A percentile compares a stretch with the other conserved stretches of the same genome.
Evolutionary conservation across 2,797 vertebrate species (phyloP).

Genomic region (Cryptoblepharus egeriae): DNA sequence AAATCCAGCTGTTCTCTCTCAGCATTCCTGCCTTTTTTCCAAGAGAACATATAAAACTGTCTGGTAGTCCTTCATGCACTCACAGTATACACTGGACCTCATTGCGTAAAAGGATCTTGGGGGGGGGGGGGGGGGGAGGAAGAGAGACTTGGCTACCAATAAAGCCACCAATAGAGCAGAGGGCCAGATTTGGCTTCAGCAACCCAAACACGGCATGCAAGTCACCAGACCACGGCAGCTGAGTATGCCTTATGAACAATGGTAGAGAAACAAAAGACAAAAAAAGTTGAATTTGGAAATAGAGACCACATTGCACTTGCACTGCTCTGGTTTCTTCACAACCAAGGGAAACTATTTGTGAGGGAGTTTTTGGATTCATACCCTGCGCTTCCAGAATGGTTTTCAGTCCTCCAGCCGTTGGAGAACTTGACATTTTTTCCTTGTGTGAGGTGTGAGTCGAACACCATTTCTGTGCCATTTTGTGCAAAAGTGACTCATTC

Average conservation of each 20-base stretch:
- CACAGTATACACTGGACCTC: neutral
- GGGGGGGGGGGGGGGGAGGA: neutral
- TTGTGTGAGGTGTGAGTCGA: neutral
- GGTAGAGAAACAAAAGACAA: too few species aligned
- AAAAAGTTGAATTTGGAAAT: neutral
- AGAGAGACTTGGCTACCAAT: neutral
- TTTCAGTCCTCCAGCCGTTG: neutral
- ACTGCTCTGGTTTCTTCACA: neutral
- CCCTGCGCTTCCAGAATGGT: neutral
- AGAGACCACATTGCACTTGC: neutral
- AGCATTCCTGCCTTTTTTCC: too few species aligned
- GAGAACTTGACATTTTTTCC: neutral
- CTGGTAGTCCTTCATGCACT: too few species aligned
- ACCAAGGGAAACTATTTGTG: neutral
- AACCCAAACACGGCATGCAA: neutral
- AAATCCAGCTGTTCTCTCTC: too few species aligned
- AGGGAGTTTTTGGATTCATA: conserved; percentile 1
- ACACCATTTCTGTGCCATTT: neutral
- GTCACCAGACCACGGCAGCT: neutral
- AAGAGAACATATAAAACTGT: too few species aligned
- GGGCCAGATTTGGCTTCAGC: neutral
- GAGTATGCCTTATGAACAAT: neutral
- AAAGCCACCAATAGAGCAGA: neutral
- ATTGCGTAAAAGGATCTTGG: neutral
- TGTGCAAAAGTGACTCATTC: neutral